Evolutionary conservation across 2,113 vertebrate species (phyloP).

Genomic region (Mohoua ochrocephala): DNA sequence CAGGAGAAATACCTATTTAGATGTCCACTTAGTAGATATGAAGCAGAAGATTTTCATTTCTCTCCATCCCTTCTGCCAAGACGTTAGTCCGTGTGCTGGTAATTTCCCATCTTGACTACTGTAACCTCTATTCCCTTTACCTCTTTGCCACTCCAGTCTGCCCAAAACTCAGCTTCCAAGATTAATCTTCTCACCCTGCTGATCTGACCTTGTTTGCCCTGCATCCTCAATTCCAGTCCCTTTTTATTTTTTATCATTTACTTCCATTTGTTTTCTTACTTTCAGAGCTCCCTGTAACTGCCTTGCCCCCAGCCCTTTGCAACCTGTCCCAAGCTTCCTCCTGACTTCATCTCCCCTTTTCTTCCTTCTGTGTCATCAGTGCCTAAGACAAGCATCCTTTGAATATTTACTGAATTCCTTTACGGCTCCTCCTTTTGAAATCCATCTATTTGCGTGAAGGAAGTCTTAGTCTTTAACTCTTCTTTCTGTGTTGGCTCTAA

Average conservation of each 20-base stretch:
- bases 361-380: not conserved
- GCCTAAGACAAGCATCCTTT: not conserved
- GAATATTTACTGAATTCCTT: not conserved
- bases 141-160: slow-evolving; percentile 9
- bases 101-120: slow-evolving; percentile 71
- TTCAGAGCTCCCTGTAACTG: not conserved
- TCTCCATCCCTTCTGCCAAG: slow-evolving; percentile 70
- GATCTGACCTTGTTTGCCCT: not conserved
- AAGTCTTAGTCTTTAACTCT: not conserved
- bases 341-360: not conserved
- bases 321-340: not conserved
- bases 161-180: slow-evolving; percentile 13
- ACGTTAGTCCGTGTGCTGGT: slow-evolving; percentile 70
- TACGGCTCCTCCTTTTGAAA: not conserved
- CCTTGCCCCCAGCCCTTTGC: not conserved
- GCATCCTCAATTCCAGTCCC: not conserved
- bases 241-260: not conserved
- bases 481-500: not conserved
- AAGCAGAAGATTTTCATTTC: slow-evolving; percentile 72
- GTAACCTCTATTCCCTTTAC: slow-evolving; percentile 55
- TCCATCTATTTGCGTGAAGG: not conserved
- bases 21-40: slow-evolving; percentile 70
- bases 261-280: slow-evolving; percentile 7
- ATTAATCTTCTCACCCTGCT: slow-evolving; percentile 9
- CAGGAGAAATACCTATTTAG: slow-evolving; percentile 71